Evolutionary conservation across 1,140 invertebrate genomes (phyloP).

Genomic region (Euura lappo): DNA sequence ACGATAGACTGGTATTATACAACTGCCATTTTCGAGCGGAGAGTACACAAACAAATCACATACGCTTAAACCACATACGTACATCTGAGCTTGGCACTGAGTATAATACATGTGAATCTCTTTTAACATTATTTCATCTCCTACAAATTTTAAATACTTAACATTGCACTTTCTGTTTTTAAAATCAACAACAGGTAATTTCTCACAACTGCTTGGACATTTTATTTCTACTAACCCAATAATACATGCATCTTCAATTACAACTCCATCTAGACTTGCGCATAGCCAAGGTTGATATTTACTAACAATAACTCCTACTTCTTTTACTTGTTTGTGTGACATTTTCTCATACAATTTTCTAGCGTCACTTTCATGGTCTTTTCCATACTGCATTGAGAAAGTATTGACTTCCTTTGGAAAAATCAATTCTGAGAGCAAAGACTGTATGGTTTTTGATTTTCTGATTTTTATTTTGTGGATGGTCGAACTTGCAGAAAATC

Average conservation of each 20-base stretch:
- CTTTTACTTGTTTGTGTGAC: slow-evolving; percentile 23
- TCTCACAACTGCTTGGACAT: slow-evolving; percentile 32
- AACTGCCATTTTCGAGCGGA: slow-evolving; percentile 28
- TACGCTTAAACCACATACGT: slow-evolving; percentile 29
- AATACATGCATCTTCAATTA: slow-evolving; percentile 26
- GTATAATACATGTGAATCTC: slow-evolving; percentile 33
- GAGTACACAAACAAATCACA: slow-evolving; percentile 40
- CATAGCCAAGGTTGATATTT: slow-evolving; percentile 35
- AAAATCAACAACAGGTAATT: slow-evolving; percentile 29
- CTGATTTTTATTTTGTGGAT: slow-evolving; percentile 34
- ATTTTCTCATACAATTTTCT: slow-evolving; percentile 25
- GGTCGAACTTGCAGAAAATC: slow-evolving; percentile 35
- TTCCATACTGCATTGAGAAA: slow-evolving; percentile 25
- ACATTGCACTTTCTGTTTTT: slow-evolving; percentile 31
- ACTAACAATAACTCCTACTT: slow-evolving; percentile 29
- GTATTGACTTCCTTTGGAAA: slow-evolving; percentile 23
- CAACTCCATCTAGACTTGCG: slow-evolving; percentile 37
- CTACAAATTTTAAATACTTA: slow-evolving; percentile 30
- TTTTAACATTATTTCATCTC: slow-evolving; percentile 28
- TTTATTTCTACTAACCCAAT: slow-evolving; percentile 37
- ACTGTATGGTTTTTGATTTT: slow-evolving; percentile 27
- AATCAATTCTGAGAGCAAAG: slow-evolving; percentile 26
- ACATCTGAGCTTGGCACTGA: slow-evolving; percentile 40
- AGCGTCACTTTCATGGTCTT: slow-evolving; percentile 23
- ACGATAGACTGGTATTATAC: slow-evolving; percentile 24